These are phyloP conservation scores for Lagodon rhomboides DNA, from an alignment of 2,797 vertebrate genomes.

Conservation along the genomic window DNA sequence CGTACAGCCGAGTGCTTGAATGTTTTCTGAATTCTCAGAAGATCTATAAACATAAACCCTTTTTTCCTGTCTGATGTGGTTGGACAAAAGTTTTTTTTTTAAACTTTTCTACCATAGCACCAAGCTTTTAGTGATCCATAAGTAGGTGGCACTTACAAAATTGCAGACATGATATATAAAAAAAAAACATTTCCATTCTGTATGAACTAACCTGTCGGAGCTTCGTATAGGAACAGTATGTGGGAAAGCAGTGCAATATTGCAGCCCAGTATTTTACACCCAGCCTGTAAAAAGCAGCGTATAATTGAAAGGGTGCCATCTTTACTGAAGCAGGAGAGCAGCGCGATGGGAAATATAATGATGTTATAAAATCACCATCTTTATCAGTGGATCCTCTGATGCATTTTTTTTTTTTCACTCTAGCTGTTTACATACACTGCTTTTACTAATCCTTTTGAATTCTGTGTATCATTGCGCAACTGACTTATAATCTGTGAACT, in stretches of 20 bases:
- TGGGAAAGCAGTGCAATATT: neutral
- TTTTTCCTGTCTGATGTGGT: neutral
- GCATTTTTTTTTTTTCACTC: neutral
- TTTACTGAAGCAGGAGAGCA: slow-evolving; percentile 24
- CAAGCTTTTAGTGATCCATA: neutral
- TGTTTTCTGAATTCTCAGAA: neutral
- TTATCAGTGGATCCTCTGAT: slow-evolving; percentile 18
- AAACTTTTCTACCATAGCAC: neutral
- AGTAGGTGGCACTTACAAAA: neutral
- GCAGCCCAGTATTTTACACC: slow-evolving; percentile 25
- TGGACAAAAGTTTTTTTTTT: neutral
- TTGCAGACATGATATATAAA: slow-evolving; percentile 13
- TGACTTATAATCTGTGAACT: slow-evolving; percentile 19
- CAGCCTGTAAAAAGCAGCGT: slow-evolving; percentile 21
- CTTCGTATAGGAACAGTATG: slow-evolving; percentile 7
- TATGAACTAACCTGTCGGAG: neutral
- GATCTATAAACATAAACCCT: neutral
- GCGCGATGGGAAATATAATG: slow-evolving; percentile 38
- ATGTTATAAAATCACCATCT: slow-evolving; percentile 44
- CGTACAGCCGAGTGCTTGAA: neutral
- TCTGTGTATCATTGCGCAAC: slow-evolving; percentile 26
- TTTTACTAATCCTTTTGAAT: slow-evolving; percentile 30
- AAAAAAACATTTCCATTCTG: slow-evolving; percentile 23
- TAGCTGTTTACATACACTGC: slow-evolving; percentile 20
- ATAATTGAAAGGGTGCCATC: slow-evolving; percentile 38